Base-by-base conservation (phyloP, 2,113 vertebrate species). In the Apodemus speciosus region DNA sequence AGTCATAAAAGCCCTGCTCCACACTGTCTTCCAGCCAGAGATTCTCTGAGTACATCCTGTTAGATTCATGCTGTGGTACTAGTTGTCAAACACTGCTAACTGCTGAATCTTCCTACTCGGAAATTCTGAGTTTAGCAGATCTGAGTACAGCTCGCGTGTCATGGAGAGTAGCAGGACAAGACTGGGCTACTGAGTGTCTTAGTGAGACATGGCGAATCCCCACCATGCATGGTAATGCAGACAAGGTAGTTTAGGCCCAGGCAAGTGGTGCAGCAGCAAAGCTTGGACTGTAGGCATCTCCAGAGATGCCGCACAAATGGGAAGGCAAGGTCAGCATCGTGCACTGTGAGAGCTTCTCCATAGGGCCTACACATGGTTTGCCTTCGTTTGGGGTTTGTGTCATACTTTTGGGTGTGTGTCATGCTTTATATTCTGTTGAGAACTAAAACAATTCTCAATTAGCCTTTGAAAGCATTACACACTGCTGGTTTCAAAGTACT, bases 371-470 rank as follows among this genome's bases (percentile, higher is more conserved):
- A 89, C n/a, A n/a, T 21, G 71, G 27, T 73, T 71, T 71, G 51
- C 51, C 66, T 51, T 21, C 5, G 25, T 56, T 83, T 58, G 16
- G 9, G 43, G 23, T 60, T 85, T 38, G 20, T 32, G 40, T 71
- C 9, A 13, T 76, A 56, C 79, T 68, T 88, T 90, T 14, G 46
- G 35, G 18, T 21, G n/a, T 56, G 49, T 51, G 30, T 35, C 71
- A 53, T 71, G 40, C 30, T 58, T 88, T 92, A 87, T 72, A 85
- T 3, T 30, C 14, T 53, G 23, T 3, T 72, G 43, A 79, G 75
- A 95, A 72, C 32, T 21, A 66, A 90, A 92, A 53, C 35, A 73
- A 83, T 60, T 16, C 18, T 66, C 69, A 69, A 76, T 88, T 77
- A 46, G 80, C 21, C 72, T 60, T 71, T 66, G 77, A 62, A 73